Evolutionary conservation across 1,140 invertebrate genomes (phyloP), one percentile per base, ranked within the genome.

Genomic region (Drosophila pachea): DNA sequence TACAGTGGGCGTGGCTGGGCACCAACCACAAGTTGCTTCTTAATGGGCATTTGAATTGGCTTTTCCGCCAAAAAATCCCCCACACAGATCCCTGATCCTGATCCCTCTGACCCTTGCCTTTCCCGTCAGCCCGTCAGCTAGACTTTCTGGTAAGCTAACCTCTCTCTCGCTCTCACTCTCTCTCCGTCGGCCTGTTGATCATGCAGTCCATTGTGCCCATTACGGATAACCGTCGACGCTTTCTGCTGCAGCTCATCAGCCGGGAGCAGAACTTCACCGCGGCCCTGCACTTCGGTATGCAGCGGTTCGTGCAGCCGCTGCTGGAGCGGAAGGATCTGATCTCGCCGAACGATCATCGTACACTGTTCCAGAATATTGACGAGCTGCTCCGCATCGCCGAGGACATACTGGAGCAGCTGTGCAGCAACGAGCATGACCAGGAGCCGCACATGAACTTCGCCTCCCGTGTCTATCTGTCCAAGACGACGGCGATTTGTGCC

Each of bases 351-450:
- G 95, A 96, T 78, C 94, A 96, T 88, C 91, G 93, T 83, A 92
- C 94, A 7, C 90, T 96, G 8, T 96, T 96, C 86, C 95, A 96
- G 90, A 96, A 96, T 88, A 92, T 94, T 58, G 95, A 96, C 88
- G 95, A 96, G 90, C 90, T 96, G 43, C 89, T 95, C 53, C 92
- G 94, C 78, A 90, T 95, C 60, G 94, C 94, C 2, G 95, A 95
- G 89, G 95, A 96, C 68, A 93, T 95, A 22, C 89, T 95, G 31
- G 95, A 96, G 74, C 92, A 94, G 86, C 90, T 95, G 45, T 91
- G 94, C 56, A 92, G 93, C 72, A 92, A 95, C 66, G 76, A 84
- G 9, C 79, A 79, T 60, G 94, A 95, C 33, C 93, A 93, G 36
- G 93, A 94, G 86, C 91, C 92, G 49, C 92, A 93, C 73, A 91